A percentile compares a stretch with the other conserved stretches of the same genome.
Conservation (phyloP, 2,888 invertebrate genomes). For the Odontomyia ornata region DNA sequence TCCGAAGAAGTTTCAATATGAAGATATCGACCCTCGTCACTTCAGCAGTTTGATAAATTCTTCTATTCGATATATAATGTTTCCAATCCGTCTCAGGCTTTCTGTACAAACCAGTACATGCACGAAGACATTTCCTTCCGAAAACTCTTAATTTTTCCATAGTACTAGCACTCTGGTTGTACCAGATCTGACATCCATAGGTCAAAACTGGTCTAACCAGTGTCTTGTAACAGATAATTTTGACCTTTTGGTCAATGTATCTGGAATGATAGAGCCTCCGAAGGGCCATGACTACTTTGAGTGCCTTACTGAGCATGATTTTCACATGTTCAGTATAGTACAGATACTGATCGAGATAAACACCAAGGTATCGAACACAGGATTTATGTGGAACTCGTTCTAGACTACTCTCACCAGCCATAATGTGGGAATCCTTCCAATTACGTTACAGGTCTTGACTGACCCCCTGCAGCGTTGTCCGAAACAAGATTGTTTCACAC, state of each 20-base stretch:
- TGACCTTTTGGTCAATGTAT: not conserved
- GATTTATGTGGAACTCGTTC: not conserved
- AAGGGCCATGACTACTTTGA: not conserved
- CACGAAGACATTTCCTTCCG: slow-evolving; percentile 21
- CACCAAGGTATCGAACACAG: slow-evolving; percentile 2
- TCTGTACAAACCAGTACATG: not conserved
- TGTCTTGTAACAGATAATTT: not conserved
- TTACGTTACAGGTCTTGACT: not conserved
- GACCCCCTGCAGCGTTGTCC: not conserved
- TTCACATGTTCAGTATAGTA: not conserved
- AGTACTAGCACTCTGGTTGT: slow-evolving; percentile 10
- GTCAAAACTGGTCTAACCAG: slow-evolving; percentile 25
- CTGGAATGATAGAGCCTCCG: not conserved
- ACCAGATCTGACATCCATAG: slow-evolving; percentile 25
- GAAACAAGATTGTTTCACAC: slow-evolving; percentile 24
- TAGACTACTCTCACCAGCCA: not conserved
- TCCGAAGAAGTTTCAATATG: not conserved
- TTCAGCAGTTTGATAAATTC: not conserved
- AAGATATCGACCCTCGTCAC: not conserved
- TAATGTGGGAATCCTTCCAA: slow-evolving; percentile 6
- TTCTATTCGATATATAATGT: not conserved
- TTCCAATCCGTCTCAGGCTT: slow-evolving; percentile 10
- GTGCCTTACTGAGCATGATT: not conserved
- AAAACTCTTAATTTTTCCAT: slow-evolving; percentile 33
- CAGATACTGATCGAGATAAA: slow-evolving; percentile 21